A percentile compares a stretch with the other conserved stretches of the same genome.
phyloP scores from a whole-genome alignment of 2,113 vertebrate species.

The Drymodes brunneopygia region DNA sequence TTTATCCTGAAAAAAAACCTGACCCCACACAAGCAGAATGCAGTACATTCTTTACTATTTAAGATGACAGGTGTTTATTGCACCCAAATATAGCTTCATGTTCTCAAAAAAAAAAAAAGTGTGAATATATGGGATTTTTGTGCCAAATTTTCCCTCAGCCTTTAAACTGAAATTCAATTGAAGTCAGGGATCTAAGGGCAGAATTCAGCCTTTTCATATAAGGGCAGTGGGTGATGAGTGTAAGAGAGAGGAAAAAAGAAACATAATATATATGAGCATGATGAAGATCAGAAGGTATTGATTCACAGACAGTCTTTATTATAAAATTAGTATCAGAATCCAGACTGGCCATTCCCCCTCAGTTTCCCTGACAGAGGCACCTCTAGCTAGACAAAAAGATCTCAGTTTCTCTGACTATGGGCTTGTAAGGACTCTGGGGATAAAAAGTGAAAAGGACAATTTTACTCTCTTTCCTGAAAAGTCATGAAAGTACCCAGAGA shows the following conservation, averaged over 20 bases:
- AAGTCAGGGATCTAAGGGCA: slow-evolving; percentile 8
- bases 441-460: not conserved
- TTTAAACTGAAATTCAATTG: not conserved
- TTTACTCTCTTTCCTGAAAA: not conserved
- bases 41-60: slow-evolving; percentile 37
- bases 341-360: not conserved
- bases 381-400: not conserved
- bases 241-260: not conserved
- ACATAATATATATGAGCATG: not conserved
- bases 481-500: not conserved
- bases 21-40: not conserved
- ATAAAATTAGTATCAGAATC: not conserved
- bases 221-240: not conserved
- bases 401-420: not conserved
- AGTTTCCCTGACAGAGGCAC: not conserved
- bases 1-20: not conserved
- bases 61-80: slow-evolving; percentile 64
- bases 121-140: slow-evolving; percentile 32
- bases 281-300: not conserved
- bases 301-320: not conserved
- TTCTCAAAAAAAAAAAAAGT: slow-evolving; percentile 43
- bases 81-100: slow-evolving; percentile 45
- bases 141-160: slow-evolving; percentile 8
- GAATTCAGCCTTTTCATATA: not conserved
- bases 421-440: not conserved